These are phyloP conservation scores for Paragorgia papillata DNA, from an alignment of 92 coral and sea anemone genomes.

Conservation along the genomic window DNA sequence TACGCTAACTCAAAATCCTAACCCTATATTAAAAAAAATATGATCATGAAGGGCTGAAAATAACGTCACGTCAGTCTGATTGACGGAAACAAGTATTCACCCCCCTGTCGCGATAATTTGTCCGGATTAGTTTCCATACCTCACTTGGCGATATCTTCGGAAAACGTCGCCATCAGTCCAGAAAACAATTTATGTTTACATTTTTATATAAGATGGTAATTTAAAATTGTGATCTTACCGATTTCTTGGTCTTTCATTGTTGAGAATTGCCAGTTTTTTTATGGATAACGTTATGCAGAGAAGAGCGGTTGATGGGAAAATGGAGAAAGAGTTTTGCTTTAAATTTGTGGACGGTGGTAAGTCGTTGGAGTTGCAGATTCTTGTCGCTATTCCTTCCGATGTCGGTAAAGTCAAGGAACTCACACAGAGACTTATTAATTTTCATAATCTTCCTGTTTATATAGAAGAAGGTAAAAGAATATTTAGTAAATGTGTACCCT, in stretches of 20 bases:
- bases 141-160: too few relatives aligned
- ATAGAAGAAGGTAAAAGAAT: constrained; percentile 71
- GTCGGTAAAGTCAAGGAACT: constrained; percentile 67
- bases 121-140: too few relatives aligned
- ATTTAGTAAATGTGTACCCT: background rate
- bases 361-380: constrained; percentile 1
- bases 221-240: too few relatives aligned
- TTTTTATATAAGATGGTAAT: too few relatives aligned
- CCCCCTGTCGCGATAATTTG: too few relatives aligned
- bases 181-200: too few relatives aligned
- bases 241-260: background rate
- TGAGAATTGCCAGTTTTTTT: background rate
- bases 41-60: too few relatives aligned
- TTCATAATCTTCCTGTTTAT: constrained; percentile 85
- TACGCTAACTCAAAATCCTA: too few relatives aligned
- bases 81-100: too few relatives aligned
- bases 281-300: background rate
- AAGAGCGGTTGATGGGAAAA: background rate
- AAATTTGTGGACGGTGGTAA: constrained; percentile 9
- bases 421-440: constrained; percentile 76
- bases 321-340: constrained; percentile 18
- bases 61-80: too few relatives aligned
- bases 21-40: too few relatives aligned
- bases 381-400: constrained; percentile 15
- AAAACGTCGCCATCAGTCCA: too few relatives aligned